These are phyloP conservation scores for Crossaster papposus DNA, from an alignment of 53 echinoderm and acorn worm genomes.

Conservation along the genomic window DNA sequence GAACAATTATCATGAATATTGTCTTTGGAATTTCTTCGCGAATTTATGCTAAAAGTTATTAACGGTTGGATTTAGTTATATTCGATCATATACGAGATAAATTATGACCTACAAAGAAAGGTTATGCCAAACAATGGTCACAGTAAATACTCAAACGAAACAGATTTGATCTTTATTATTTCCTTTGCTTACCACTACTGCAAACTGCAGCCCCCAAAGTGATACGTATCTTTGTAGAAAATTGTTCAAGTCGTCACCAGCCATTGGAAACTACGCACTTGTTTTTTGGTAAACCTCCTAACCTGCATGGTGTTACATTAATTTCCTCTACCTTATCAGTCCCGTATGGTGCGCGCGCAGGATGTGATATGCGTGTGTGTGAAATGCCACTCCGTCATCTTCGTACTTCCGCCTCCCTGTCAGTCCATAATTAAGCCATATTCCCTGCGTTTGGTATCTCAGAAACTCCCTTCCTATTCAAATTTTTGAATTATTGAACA, in stretches of 20 bases:
- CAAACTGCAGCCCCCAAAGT: too few species aligned
- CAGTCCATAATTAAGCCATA: constrained; percentile 6
- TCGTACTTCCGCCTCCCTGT: background rate
- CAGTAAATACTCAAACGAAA: too few species aligned
- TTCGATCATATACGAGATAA: too few species aligned
- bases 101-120: too few species aligned
- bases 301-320: background rate
- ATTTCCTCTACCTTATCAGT: background rate
- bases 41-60: too few species aligned
- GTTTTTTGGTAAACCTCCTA: background rate
- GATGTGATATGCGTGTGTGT: background rate
- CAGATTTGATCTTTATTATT: too few species aligned
- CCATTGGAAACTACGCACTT: background rate
- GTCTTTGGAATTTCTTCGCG: background rate
- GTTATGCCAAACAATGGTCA: too few species aligned
- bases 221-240: too few species aligned
- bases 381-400: constrained; percentile 8
- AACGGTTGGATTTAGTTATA: background rate
- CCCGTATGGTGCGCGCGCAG: background rate
- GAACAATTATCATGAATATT: background rate
- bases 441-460: constrained; percentile 7
- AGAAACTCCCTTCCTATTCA: constrained; percentile 34
- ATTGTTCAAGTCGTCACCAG: too few species aligned
- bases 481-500: constrained; percentile 14
- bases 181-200: too few species aligned